These are phyloP conservation scores for Anastrepha obliqua DNA, from an alignment of 1,140 invertebrate species.

Conservation along the genomic window DNA sequence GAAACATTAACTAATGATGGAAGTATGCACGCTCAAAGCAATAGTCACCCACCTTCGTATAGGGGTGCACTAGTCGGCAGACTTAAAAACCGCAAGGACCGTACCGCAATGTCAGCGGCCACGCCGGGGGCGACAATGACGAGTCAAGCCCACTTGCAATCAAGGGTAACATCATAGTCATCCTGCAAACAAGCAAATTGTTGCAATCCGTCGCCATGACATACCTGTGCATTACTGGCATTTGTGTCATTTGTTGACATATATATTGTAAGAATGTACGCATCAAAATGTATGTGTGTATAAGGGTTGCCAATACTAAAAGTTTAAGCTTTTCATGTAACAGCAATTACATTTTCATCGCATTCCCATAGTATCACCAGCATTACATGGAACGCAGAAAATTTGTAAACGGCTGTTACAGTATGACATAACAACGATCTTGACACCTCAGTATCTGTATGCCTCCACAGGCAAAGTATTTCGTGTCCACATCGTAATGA, in stretches of 20 bases:
- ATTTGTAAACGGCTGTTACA: neutral
- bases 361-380: neutral
- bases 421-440: neutral
- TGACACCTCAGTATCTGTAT: neutral
- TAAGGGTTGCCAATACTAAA: neutral
- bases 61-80: neutral
- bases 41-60: neutral
- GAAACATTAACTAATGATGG: neutral
- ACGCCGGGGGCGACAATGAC: constrained; percentile 4
- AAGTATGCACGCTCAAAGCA: neutral
- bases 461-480: neutral
- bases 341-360: neutral
- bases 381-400: constrained; percentile 18
- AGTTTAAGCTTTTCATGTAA: neutral
- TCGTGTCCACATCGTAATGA: no score
- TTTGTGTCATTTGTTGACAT: neutral
- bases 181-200: neutral
- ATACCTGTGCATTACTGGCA: neutral
- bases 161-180: constrained; percentile 20
- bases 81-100: constrained; percentile 5
- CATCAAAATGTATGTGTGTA: neutral
- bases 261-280: neutral
- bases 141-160: constrained; percentile 16
- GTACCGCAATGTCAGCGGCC: neutral
- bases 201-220: neutral